Evolutionary conservation across 2,888 invertebrate species (phyloP).

Genomic region (Diplazon laetatorius): DNA sequence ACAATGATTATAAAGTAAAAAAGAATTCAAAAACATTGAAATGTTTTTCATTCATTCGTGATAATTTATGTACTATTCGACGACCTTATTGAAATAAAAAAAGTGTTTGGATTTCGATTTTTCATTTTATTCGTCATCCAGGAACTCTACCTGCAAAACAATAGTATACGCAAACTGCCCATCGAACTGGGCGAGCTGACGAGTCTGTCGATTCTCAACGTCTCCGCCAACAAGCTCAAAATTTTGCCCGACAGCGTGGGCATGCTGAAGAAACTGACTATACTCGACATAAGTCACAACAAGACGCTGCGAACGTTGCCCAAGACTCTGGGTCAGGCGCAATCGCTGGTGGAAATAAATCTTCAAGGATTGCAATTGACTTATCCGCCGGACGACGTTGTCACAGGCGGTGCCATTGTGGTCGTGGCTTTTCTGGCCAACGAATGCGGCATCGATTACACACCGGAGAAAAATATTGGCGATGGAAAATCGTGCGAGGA

Average conservation of each 20-base stretch:
- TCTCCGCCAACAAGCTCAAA: slow-evolving; percentile 88
- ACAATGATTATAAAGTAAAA: background rate
- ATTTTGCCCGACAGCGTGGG: slow-evolving; percentile 86
- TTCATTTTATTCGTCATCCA: slow-evolving; percentile 78
- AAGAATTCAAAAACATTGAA: too few relatives aligned
- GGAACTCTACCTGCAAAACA: slow-evolving; percentile 90
- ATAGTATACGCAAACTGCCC: slow-evolving; percentile 88
- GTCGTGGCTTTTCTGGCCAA: slow-evolving; percentile 82
- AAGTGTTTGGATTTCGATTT: background rate
- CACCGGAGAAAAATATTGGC: slow-evolving; percentile 80
- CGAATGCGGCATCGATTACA: slow-evolving; percentile 84
- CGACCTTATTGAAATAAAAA: too few relatives aligned
- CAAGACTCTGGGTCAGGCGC: slow-evolving; percentile 86
- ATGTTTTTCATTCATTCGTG: too few relatives aligned
- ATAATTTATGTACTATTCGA: too few relatives aligned
- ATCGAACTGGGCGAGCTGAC: slow-evolving; percentile 86
- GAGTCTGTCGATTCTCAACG: slow-evolving; percentile 87
- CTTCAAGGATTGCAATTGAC: slow-evolving; percentile 86
- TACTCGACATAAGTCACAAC: slow-evolving; percentile 86
- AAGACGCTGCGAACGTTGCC: slow-evolving; percentile 85
- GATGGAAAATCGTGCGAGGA: slow-evolving; percentile 76
- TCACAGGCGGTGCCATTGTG: slow-evolving; percentile 85
- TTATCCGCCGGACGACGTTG: slow-evolving; percentile 87
- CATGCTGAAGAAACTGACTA: slow-evolving; percentile 85
- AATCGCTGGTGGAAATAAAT: slow-evolving; percentile 85